These are phyloP conservation scores for Kryptolebias marmoratus DNA, from an alignment of 2,113 vertebrate species.

Conservation along the genomic window DNA sequence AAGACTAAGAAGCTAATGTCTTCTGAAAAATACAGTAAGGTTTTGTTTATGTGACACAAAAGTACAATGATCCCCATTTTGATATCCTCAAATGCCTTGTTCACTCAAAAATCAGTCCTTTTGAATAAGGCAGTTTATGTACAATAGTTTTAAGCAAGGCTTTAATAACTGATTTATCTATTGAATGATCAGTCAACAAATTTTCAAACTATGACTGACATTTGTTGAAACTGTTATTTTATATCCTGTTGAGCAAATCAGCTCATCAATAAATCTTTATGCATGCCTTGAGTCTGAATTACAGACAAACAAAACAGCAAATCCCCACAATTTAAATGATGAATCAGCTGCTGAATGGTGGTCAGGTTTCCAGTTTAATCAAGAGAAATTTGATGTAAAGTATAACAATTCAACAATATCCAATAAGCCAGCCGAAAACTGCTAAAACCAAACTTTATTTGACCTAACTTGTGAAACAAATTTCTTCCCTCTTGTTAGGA, in stretches of 20 bases:
- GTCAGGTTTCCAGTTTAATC: not conserved
- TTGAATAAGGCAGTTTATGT: no score
- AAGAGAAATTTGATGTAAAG: not conserved
- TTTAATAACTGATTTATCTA: no score
- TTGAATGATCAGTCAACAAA: no score
- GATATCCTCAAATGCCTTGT: not conserved
- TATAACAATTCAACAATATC: not conserved
- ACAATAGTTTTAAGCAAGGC: no score
- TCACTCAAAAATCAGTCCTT: not conserved
- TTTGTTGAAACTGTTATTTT: no score
- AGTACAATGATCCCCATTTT: not conserved
- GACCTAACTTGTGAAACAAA: conserved; percentile 6
- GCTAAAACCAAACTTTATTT: conserved; percentile 6
- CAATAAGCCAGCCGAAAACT: not conserved
- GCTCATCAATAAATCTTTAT: no score
- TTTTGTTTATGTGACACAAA: not conserved
- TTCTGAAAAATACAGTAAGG: not conserved
- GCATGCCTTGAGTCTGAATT: no score
- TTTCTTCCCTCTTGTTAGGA: conserved; percentile 18
- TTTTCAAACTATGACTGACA: no score
- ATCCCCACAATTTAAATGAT: not conserved
- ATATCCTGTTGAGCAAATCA: no score
- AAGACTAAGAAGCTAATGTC: not conserved
- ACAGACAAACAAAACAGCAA: not conserved
- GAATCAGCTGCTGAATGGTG: not conserved